Conservation (phyloP, 2,888 invertebrate genomes). For the Sesia apiformis region DNA sequence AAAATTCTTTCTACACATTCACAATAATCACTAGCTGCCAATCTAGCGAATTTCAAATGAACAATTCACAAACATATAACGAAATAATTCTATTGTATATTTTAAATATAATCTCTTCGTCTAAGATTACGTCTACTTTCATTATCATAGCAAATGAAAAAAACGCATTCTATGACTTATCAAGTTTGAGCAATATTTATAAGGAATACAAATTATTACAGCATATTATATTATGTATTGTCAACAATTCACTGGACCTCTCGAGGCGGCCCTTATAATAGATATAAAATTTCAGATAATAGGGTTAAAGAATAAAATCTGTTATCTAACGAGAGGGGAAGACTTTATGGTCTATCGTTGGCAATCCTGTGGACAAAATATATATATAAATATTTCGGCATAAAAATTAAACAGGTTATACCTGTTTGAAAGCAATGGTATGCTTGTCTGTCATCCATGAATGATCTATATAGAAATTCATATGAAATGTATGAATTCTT, state of each 20-base stretch:
- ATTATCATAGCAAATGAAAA: constrained; percentile 19
- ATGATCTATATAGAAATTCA: too few relatives aligned
- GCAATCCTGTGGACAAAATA: constrained; percentile 44
- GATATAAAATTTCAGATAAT: constrained; percentile 63
- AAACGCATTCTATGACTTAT: constrained; percentile 32
- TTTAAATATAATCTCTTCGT: constrained; percentile 16
- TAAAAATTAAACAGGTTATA: too few relatives aligned
- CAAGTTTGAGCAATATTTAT: constrained; percentile 62
- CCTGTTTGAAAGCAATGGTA: too few relatives aligned
- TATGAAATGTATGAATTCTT: too few relatives aligned
- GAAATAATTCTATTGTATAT: constrained; percentile 2
- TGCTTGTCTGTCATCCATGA: too few relatives aligned
- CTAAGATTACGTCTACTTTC: constrained; percentile 15
- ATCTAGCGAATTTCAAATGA: not conserved
- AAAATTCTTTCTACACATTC: not conserved
- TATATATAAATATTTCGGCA: not conserved
- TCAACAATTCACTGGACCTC: constrained; percentile 64
- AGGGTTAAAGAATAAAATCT: constrained; percentile 66
- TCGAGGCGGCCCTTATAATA: constrained; percentile 44
- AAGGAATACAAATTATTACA: constrained; percentile 55
- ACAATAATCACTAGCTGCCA: not conserved
- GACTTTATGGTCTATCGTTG: constrained; percentile 69
- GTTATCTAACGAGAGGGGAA: constrained; percentile 67
- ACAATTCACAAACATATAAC: constrained; percentile 1
- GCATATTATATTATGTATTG: constrained; percentile 54